phyloP scores from a whole-genome alignment of 2,113 vertebrate species.

The Macaca mulatta region DNA sequence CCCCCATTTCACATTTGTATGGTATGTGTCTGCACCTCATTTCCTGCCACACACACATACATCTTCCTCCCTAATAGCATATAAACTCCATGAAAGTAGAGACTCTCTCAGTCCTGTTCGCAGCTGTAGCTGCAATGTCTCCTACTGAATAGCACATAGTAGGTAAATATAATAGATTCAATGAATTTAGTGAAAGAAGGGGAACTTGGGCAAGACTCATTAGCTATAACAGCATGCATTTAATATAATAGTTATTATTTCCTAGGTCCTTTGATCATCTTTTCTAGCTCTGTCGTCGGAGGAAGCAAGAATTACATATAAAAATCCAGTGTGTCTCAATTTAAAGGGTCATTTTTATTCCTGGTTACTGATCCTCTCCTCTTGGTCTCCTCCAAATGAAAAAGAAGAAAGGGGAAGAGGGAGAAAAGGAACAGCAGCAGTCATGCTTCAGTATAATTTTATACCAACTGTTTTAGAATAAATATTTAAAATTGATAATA shows the following conservation, averaged over 20 bases:
- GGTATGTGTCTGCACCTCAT: neutral
- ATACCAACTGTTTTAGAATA: constrained; percentile 23
- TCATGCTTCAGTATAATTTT: neutral
- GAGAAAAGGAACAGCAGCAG: neutral
- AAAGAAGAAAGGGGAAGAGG: neutral
- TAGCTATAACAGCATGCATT: neutral
- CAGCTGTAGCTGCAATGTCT: neutral
- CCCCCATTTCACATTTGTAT: neutral
- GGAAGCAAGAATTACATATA: neutral
- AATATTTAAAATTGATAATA: constrained; percentile 15
- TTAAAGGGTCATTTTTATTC: neutral
- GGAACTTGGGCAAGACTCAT: neutral
- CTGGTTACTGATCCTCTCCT: neutral
- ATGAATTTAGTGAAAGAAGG: neutral
- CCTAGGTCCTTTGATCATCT: neutral
- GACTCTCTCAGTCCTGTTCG: neutral
- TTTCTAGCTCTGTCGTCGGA: neutral
- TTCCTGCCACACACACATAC: neutral
- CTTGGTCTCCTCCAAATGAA: neutral
- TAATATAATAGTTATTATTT: neutral
- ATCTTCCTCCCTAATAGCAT: neutral
- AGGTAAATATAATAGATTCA: neutral
- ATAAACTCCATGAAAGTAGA: neutral
- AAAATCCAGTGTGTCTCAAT: constrained; percentile 24
- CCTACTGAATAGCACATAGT: neutral